phyloP scores from a whole-genome alignment of 2,113 vertebrate species.

The Tragulus kanchil region DNA sequence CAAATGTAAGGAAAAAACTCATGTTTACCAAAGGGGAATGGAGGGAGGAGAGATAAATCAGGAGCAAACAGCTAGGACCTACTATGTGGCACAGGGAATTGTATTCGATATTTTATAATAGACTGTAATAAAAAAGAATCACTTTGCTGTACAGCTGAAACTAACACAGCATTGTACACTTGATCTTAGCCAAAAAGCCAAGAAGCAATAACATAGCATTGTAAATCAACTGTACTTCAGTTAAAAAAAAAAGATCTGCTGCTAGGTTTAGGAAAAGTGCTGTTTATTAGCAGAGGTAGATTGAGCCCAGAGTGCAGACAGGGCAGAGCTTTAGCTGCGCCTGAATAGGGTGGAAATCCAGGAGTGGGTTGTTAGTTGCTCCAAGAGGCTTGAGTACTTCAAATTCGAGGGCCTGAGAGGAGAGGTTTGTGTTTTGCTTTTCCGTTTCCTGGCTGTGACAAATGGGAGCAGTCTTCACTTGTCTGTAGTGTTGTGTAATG shows the following conservation, averaged over 20 bases:
- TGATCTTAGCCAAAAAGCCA: too few species aligned
- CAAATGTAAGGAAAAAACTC: neutral
- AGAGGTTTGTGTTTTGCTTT: conserved; percentile 17
- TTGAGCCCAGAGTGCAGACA: neutral
- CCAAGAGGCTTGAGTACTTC: neutral
- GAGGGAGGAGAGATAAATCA: neutral
- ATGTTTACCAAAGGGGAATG: neutral
- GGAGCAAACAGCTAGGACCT: neutral
- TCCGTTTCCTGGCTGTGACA: neutral
- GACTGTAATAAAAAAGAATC: neutral
- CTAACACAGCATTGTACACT: neutral
- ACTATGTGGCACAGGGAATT: neutral
- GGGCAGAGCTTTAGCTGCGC: neutral
- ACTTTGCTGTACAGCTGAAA: neutral
- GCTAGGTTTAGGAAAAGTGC: neutral
- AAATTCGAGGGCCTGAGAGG: neutral
- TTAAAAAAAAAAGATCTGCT: neutral
- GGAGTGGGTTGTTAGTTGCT: neutral
- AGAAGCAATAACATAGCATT: neutral
- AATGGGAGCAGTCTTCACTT: neutral
- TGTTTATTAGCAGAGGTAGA: neutral
- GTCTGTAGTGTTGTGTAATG: neutral
- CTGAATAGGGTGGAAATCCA: neutral
- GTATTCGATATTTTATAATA: neutral
- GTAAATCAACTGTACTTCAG: neutral